Conservation (phyloP, 2,113 vertebrate genomes). For the Calonectris borealis region DNA sequence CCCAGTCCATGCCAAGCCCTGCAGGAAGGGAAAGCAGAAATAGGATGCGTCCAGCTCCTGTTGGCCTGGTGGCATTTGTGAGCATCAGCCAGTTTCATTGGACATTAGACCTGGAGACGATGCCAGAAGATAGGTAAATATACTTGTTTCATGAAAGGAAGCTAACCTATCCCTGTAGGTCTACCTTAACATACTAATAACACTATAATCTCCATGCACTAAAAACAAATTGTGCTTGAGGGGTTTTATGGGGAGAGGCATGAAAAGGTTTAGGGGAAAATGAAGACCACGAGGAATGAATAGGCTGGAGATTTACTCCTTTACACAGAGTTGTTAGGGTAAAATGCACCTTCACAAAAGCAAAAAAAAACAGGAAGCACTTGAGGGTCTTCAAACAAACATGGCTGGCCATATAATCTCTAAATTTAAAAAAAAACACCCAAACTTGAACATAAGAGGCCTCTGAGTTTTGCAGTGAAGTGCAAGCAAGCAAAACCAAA, state of each 20-base stretch:
- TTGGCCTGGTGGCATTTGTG: neutral
- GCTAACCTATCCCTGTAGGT: neutral
- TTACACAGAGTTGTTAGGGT: neutral
- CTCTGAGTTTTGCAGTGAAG: neutral
- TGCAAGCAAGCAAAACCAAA: neutral
- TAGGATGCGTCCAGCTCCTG: neutral
- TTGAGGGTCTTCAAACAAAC: neutral
- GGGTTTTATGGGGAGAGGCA: neutral
- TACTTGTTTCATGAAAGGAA: accelerated
- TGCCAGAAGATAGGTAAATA: neutral
- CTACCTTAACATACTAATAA: neutral
- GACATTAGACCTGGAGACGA: neutral
- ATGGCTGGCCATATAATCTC: neutral
- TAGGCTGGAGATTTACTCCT: neutral
- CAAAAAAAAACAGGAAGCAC: neutral
- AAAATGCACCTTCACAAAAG: neutral
- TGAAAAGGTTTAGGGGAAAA: neutral
- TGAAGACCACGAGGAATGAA: neutral
- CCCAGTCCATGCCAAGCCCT: neutral
- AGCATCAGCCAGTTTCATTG: neutral
- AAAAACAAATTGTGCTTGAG: neutral
- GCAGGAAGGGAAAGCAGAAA: neutral
- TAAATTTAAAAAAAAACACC: neutral
- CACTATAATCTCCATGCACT: neutral
- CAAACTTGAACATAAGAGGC: neutral